phyloP scores from a whole-genome alignment of 1,140 invertebrate genomes.

The Bombus turneri region DNA sequence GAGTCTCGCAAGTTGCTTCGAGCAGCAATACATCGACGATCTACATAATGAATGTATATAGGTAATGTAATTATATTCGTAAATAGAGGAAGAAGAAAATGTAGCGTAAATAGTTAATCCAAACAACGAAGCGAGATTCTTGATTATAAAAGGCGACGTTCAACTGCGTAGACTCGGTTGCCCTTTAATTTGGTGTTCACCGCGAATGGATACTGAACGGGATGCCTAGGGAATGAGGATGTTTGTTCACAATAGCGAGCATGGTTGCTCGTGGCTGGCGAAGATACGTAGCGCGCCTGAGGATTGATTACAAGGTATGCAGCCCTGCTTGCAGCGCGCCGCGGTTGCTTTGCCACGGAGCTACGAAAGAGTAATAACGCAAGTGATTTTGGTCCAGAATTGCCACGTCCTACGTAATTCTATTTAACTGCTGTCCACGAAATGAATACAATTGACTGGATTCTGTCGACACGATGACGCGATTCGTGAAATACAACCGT shows the following conservation, averaged over 20 bases:
- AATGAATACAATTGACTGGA: not conserved
- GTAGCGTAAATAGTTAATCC: not conserved
- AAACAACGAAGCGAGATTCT: not conserved
- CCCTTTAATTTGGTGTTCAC: conserved; percentile 20
- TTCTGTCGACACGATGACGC: not conserved
- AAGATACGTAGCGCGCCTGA: conserved; percentile 61
- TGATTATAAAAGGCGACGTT: not conserved
- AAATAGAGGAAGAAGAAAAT: not conserved
- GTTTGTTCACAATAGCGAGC: not conserved
- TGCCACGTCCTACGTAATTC: not conserved
- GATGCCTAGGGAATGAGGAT: not conserved
- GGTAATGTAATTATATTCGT: not conserved
- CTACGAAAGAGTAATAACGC: not conserved
- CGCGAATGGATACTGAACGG: not conserved
- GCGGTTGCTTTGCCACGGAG: not conserved
- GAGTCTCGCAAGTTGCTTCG: not conserved
- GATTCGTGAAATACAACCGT: not conserved
- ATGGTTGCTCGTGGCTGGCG: not conserved
- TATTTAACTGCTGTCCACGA: not conserved
- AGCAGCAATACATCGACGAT: too few species aligned
- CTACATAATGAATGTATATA: not conserved
- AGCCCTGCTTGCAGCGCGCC: conserved; percentile 25
- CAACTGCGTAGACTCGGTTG: not conserved
- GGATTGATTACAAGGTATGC: conserved; percentile 74
- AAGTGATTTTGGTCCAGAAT: not conserved